phyloP scores from a whole-genome alignment of 2,888 invertebrate species.

The Parascotia fuliginaria region DNA sequence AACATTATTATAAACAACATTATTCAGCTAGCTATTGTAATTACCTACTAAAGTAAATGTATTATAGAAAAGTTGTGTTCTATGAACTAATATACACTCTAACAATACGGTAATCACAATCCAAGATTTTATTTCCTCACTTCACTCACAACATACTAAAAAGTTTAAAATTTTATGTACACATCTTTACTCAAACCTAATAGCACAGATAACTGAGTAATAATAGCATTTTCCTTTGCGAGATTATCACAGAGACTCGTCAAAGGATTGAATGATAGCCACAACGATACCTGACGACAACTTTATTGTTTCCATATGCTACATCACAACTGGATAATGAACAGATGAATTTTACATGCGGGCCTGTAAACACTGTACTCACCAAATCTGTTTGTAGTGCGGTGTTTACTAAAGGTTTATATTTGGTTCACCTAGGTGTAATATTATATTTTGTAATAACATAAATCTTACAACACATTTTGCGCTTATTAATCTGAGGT shows the following conservation, averaged over 20 bases:
- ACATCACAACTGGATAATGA: slow-evolving; percentile 47
- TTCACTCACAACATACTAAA: neutral
- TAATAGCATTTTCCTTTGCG: neutral
- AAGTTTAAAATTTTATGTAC: no score
- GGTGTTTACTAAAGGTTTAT: slow-evolving; percentile 24
- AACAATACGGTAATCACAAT: no score
- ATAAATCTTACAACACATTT: no score
- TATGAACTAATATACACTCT: no score
- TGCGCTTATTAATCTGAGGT: no score
- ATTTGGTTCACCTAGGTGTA: neutral
- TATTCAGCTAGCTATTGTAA: no score
- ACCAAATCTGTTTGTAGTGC: slow-evolving; percentile 28
- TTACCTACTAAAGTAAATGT: no score
- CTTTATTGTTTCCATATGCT: slow-evolving; percentile 31
- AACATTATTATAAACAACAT: no score
- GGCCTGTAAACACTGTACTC: slow-evolving; percentile 44
- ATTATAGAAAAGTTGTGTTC: no score
- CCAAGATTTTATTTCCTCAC: no score
- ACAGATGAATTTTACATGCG: slow-evolving; percentile 55
- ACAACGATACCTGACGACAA: slow-evolving; percentile 16
- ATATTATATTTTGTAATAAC: no score
- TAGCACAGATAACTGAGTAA: neutral
- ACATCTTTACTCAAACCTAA: no score
- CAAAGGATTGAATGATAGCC: slow-evolving; percentile 20
- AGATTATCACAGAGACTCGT: slow-evolving; percentile 2